phyloP scores from a whole-genome alignment of 2,797 vertebrate genomes.

The Chelon labrosus region DNA sequence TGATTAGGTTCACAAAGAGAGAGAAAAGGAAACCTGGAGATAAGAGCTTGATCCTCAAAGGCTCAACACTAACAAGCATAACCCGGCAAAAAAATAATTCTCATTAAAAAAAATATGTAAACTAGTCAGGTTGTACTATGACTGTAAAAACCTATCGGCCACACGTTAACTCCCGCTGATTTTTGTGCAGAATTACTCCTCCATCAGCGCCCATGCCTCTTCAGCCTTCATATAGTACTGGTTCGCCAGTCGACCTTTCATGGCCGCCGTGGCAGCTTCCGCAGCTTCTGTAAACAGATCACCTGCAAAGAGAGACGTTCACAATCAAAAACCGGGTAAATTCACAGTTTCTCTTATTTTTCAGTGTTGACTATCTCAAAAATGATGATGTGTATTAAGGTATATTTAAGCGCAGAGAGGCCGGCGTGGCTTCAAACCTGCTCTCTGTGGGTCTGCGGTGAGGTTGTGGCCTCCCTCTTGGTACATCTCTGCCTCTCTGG shows the following conservation, averaged over 20 bases:
- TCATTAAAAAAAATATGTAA: slow-evolving; percentile 68
- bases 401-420: background rate
- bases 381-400: background rate
- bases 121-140: slow-evolving; percentile 51
- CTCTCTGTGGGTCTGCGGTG: slow-evolving; percentile 88
- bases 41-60: slow-evolving; percentile 8
- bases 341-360: background rate
- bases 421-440: slow-evolving; percentile 81
- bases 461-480: slow-evolving; percentile 86
- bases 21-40: slow-evolving; percentile 22
- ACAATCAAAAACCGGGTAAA: background rate
- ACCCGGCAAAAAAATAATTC: slow-evolving; percentile 28
- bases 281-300: slow-evolving; percentile 96
- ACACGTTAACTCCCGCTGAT: background rate
- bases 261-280: slow-evolving; percentile 93
- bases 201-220: slow-evolving; percentile 94
- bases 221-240: slow-evolving; percentile 97
- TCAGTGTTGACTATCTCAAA: background rate
- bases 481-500: slow-evolving; percentile 93
- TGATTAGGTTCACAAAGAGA: slow-evolving; percentile 13
- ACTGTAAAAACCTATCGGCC: slow-evolving; percentile 29
- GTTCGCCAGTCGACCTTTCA: slow-evolving; percentile 96
- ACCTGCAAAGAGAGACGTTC: slow-evolving; percentile 76
- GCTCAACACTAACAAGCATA: slow-evolving; percentile 24
- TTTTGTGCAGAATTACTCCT: slow-evolving; percentile 80